Percentiles rank a stretch among this genome's conserved stretches.
phyloP scores from a whole-genome alignment of 2,888 invertebrate genomes.

The Ectobius pallidus region DNA sequence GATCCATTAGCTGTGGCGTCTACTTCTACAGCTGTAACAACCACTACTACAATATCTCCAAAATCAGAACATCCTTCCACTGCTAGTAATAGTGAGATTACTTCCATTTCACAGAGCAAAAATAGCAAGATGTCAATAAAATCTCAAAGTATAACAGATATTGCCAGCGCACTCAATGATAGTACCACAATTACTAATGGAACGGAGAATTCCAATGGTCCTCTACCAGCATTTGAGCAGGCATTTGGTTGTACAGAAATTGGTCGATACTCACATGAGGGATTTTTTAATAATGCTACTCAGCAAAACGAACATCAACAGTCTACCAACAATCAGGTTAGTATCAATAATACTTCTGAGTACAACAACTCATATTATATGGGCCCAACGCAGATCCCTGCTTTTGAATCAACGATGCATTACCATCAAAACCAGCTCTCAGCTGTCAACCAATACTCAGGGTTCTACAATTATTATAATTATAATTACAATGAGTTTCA shows the following conservation, averaged over 20 bases:
- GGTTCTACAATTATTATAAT: conserved; percentile 25
- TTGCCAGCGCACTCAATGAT: neutral
- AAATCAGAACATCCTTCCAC: neutral
- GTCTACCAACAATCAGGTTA: conserved; percentile 20
- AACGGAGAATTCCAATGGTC: conserved; percentile 47
- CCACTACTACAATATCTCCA: neutral
- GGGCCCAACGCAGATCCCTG: conserved; percentile 13
- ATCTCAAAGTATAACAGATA: neutral
- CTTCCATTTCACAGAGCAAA: neutral
- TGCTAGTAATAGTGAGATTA: neutral
- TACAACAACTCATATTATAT: conserved; percentile 18
- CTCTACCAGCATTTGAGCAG: conserved; percentile 82
- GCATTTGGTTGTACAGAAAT: conserved; percentile 87
- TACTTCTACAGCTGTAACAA: neutral
- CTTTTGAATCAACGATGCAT: conserved; percentile 19
- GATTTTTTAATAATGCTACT: conserved; percentile 38
- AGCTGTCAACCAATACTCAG: conserved; percentile 22
- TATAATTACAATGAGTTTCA: conserved; percentile 24
- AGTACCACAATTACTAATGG: conserved; percentile 2
- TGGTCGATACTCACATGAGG: conserved; percentile 71
- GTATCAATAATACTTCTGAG: conserved; percentile 21
- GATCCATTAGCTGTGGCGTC: neutral
- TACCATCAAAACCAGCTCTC: conserved; percentile 22
- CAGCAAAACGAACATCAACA: conserved; percentile 13
- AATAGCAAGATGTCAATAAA: neutral